Evolutionary conservation across 2,113 vertebrate genomes (phyloP).

Genomic region (Bombycilla garrulus): DNA sequence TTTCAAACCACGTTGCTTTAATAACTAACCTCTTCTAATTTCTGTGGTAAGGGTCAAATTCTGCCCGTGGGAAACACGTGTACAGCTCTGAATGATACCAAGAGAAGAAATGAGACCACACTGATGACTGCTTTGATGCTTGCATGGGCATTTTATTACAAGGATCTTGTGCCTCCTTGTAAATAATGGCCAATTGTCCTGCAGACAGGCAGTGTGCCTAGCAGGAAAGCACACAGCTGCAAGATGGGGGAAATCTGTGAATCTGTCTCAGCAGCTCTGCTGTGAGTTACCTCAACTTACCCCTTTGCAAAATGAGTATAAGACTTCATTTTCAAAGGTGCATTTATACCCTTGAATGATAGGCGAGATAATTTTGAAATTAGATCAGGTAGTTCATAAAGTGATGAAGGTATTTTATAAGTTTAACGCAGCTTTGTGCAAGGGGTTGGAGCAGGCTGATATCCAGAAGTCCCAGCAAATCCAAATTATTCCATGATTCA

Average conservation of each 20-base stretch:
- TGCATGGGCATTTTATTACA: not conserved
- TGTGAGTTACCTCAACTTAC: not conserved
- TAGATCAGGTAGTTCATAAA: not conserved
- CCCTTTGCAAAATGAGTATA: not conserved
- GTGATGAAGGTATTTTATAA: not conserved
- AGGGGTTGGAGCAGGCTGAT: not conserved
- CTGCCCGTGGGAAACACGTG: not conserved
- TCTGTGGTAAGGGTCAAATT: not conserved
- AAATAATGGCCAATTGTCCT: conserved; percentile 6
- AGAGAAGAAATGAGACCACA: not conserved
- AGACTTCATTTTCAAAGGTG: not conserved
- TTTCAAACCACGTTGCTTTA: conserved; percentile 14
- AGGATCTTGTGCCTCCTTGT: not conserved
- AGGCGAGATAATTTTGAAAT: not conserved
- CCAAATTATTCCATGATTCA: not conserved
- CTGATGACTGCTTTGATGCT: not conserved
- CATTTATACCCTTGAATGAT: not conserved
- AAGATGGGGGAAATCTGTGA: not conserved
- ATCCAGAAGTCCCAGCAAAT: not conserved
- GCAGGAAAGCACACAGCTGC: not conserved
- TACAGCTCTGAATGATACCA: not conserved
- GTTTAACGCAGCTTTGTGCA: not conserved
- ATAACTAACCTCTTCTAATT: conserved; percentile 20
- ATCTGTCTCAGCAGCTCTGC: not conserved
- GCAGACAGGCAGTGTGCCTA: not conserved